Evolutionary conservation across 2,888 invertebrate species (phyloP), one percentile per base, ranked within the genome.

Genomic region (Rotaria socialis): DNA sequence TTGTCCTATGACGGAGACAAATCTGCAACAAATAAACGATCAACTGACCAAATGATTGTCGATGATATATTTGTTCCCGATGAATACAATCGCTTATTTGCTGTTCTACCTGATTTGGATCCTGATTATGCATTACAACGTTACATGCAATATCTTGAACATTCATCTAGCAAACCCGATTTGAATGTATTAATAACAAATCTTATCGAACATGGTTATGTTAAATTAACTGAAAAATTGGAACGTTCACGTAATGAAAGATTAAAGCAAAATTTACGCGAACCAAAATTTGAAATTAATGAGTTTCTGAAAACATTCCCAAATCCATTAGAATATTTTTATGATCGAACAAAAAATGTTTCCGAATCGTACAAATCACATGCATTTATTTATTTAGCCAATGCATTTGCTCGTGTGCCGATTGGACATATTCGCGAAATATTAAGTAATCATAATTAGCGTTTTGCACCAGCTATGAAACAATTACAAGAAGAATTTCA

Each of bases 61-160:
- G 75, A 75, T 24, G 75, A 75, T 75, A 8, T 2, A 24, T 75
- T 75, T 24, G 6, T 75, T 22, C 22, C 41, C 0, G 75, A 75
- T 24, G 75, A 75, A 24, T 75, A 75, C 11, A 4, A 75, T 43
- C 75, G 75, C 43, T 41, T 75, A 43, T 10, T 75, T 24, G 75
- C 75, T 24, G 47, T 75, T 10, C 22, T 75, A 43, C 75, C 75
- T 43, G 47, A 75, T 75, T 24, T 41, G 7, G 75, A 75, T 75
- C 75, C 75, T 41, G 75, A 75, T 22, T 75, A 75, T 41, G 75
- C 75, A 41, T 43, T 75, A n/a, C 43, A 75, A 75, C 24, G 19
- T 11, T 75, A 75, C 47, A 43, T 47, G 47, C 35, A 75, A 43
- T 47, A 22, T 43, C 2, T 6, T 22, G 75, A 41, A 75, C 43